Evolutionary conservation across 2,888 invertebrate species (phyloP), one percentile per base, ranked within the genome.

Genomic region (Candidula unifasciata): DNA sequence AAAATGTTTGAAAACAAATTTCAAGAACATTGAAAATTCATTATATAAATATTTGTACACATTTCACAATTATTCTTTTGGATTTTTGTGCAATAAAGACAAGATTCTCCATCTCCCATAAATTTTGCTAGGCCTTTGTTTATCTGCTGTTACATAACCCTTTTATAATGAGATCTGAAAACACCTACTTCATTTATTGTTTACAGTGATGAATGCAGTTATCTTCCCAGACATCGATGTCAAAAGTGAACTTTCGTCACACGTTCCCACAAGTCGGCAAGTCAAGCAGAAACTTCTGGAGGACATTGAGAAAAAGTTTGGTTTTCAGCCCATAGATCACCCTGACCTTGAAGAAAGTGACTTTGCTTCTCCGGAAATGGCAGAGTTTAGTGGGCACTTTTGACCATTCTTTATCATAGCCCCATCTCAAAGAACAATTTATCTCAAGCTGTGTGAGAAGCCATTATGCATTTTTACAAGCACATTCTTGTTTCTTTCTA

Each of bases 291-390:
- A 91, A 76, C 92, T 92, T 84, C 88, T 92, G 57, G 89, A 91
- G 83, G 91, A 93, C 84, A 92, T 93, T 24, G 90, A 93, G 86
- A 86, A 92, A 68, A 88, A 92, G 64, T 90, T 91, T 3, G 93
- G 92, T 30, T 93, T 93, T 86, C 91, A 91, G 82, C 93, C 93
- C 35, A 93, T 93, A 35, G 90, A 91, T 60, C 90, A 89, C 27
- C 91, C 91, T 0, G 89, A 89, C 88, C 74, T 84, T 13, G 90
- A 89, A 35, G 88, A 89, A 8, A 88, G 86, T n/a, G 86, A 86
- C 21, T 83, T 84, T 27, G 86, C 80, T 35, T 86, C 87, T 3
- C 88, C 88, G 30, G 88, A 88, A 79, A 86, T 86, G 87, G 87
- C 80, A 0, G 87, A 88, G 78, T 82, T 86, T 13, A 83, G 80